Evolutionary conservation across 2,888 invertebrate species (phyloP).

Genomic region (Cacoxenus indagator): DNA sequence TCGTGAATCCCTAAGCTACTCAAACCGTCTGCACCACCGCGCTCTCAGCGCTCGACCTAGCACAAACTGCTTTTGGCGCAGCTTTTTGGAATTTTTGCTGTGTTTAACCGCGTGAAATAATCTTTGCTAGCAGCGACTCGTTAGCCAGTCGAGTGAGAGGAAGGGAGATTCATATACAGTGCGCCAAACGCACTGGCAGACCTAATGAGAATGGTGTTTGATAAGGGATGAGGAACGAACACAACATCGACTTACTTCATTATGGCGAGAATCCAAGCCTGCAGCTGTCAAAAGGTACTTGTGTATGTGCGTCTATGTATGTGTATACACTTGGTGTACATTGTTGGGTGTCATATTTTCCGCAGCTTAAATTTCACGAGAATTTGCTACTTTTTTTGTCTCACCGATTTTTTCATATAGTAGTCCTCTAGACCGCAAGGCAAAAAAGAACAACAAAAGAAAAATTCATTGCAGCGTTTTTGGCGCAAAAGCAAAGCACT

Average conservation of each 20-base stretch:
- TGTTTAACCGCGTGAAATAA: constrained; percentile 65
- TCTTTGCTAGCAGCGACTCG: constrained; percentile 51
- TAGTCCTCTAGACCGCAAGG: neutral
- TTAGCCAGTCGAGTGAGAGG: constrained; percentile 25
- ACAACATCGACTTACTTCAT: constrained; percentile 42
- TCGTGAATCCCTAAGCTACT: neutral
- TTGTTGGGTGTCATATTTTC: constrained; percentile 64
- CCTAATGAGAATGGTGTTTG: no score
- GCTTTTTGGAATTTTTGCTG: constrained; percentile 32
- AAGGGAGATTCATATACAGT: no score
- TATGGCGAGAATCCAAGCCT: constrained; percentile 59
- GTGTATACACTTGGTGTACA: constrained; percentile 27
- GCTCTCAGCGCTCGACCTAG: neutral
- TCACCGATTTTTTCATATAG: neutral
- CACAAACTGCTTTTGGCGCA: constrained; percentile 23
- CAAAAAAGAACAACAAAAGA: constrained; percentile 12
- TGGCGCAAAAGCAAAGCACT: constrained; percentile 26
- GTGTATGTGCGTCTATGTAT: neutral
- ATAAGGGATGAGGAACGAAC: no score
- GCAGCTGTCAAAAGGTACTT: constrained; percentile 35
- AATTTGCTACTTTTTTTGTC: no score
- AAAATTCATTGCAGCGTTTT: constrained; percentile 36
- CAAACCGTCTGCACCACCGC: neutral
- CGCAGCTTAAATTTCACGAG: constrained; percentile 60
- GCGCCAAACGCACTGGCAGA: no score